Evolutionary conservation across 2,888 invertebrate genomes (phyloP).

Genomic region (Chaitophorus viminalis): DNA sequence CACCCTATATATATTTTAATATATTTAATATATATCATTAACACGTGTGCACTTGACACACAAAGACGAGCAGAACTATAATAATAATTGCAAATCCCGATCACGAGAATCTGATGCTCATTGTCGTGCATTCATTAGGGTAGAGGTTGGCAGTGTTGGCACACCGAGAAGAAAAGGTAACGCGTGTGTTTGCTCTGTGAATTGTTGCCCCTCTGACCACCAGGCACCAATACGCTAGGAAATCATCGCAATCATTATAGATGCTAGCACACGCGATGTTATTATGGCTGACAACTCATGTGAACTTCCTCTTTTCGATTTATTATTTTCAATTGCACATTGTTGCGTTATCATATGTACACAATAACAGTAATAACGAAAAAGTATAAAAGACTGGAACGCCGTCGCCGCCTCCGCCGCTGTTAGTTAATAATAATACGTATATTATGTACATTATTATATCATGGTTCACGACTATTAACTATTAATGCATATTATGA

Average conservation of each 20-base stretch:
- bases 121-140: neutral
- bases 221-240: neutral
- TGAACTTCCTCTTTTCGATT: conserved; percentile 49
- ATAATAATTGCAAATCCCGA: neutral
- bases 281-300: conserved; percentile 37
- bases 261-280: conserved; percentile 52
- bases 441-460: neutral
- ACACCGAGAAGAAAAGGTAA: neutral
- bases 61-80: neutral
- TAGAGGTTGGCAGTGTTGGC: no score
- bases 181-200: neutral
- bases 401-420: neutral
- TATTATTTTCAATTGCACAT: conserved; percentile 50
- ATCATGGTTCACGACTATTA: no score
- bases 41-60: neutral
- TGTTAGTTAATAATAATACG: neutral
- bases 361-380: conserved; percentile 1
- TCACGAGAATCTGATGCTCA: neutral
- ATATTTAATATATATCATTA: no score
- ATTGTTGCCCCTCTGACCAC: neutral
- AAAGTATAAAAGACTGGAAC: neutral
- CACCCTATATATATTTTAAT: no score
- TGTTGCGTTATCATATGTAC: conserved; percentile 54
- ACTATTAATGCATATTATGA: neutral
- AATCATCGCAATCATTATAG: conserved; percentile 1